Evolutionary conservation across 2,888 invertebrate genomes (phyloP), one percentile per base, ranked within the genome.

Genomic region (Lasioglossum zephyrum): DNA sequence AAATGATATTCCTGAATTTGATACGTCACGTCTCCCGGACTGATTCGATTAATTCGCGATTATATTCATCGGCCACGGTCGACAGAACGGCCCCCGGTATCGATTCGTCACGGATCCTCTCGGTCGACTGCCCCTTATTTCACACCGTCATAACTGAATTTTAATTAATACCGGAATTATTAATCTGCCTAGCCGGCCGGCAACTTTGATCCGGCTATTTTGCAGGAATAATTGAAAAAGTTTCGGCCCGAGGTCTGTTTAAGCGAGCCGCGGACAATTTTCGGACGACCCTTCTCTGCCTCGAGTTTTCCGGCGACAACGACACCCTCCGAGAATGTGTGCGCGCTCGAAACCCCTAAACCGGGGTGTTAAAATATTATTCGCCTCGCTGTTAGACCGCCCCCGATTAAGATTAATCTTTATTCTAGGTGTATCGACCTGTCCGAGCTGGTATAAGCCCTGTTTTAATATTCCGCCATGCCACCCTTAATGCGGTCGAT

Each of bases 181-280:
- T 87, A 86, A 79, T 86, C 85, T 70, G 47, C 31, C 85, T 63
- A 77, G 74, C 60, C 72, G 60, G 60, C 74, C 63, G 85, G 85
- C 66, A 84, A 85, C 76, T 84, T 79, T 79, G 85, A 77, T 82
- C 87, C 84, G 75, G 39, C 81, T 70, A 76, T 79, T 88, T 89
- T 84, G 39, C 80, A 69, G 82, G 76, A 85, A 88, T 88, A 88
- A 88, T 88, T 88, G 82, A 89, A 88, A 87, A 87, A 86, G 79
- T 86, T 86, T 73, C 41, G 11, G 41, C 69, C 57, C 53, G 26
- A 31, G 66, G 31, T 66, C 76, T 76, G 41, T 66, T 57, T 75
- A 49, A 63, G 31, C 69, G 44, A 41, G 26, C 41, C 31, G n/a
- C 26, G 22, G 57, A 81, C 74, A 49, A 31, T 70, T 60, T 41